A percentile compares a stretch with the other conserved stretches of the same genome.
Evolutionary conservation across 2,888 invertebrate genomes (phyloP).

Genomic region (Ypsolopha sequella): DNA sequence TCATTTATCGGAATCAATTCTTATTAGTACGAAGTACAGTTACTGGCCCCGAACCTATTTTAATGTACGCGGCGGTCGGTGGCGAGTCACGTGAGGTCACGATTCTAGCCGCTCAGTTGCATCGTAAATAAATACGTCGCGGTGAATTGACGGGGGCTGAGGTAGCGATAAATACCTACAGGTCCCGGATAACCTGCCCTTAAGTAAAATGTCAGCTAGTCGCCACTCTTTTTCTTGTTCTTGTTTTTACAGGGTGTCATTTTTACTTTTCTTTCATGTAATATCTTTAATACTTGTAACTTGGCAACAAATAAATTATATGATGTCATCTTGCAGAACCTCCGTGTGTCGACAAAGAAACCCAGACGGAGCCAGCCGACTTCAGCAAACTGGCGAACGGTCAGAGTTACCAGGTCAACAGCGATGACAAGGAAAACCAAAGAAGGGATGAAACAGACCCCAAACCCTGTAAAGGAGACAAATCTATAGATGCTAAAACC

Average conservation of each 20-base stretch:
- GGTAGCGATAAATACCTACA: too few relatives aligned
- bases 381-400: constrained; percentile 43
- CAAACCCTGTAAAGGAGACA: constrained; percentile 13
- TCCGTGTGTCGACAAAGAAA: constrained; percentile 40
- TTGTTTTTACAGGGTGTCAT: background rate
- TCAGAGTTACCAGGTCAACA: constrained; percentile 28
- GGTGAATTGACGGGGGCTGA: too few relatives aligned
- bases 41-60: too few relatives aligned
- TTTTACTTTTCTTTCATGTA: too few relatives aligned
- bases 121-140: too few relatives aligned
- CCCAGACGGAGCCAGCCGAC: constrained; percentile 49
- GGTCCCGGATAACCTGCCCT: too few relatives aligned
- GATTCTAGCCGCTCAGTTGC: too few relatives aligned
- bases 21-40: too few relatives aligned
- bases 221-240: background rate
- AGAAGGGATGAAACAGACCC: constrained; percentile 9
- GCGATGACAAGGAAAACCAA: constrained; percentile 7
- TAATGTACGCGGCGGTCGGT: too few relatives aligned
- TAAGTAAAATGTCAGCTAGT: background rate
- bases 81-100: too few relatives aligned
- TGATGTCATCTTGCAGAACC: constrained; percentile 28
- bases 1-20: too few relatives aligned
- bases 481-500: constrained; percentile 15
- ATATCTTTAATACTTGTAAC: too few relatives aligned
- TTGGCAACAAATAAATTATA: background rate